A percentile compares a stretch with the other conserved stretches of the same genome.
Evolutionary conservation across 2,888 invertebrate species (phyloP).

Genomic region (Drosophila longiperda): DNA sequence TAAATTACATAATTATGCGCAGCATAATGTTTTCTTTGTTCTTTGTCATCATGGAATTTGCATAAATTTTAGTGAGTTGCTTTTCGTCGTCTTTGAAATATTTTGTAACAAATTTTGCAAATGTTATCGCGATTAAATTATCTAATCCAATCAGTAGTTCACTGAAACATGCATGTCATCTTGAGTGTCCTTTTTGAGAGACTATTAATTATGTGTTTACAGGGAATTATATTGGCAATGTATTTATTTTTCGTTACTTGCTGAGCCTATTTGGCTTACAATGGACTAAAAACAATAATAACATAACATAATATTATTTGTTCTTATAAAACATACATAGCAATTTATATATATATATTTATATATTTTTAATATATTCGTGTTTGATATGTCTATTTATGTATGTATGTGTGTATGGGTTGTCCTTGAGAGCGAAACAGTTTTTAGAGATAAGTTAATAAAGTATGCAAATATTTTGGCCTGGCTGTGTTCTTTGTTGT

Average conservation of each 20-base stretch:
- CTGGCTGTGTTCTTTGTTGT: conserved; percentile 29
- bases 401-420: neutral
- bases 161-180: neutral
- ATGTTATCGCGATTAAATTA: conserved; percentile 17
- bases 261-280: neutral
- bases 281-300: neutral
- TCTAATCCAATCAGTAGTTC: conserved; percentile 12
- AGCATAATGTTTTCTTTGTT: conserved; percentile 34
- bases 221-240: neutral
- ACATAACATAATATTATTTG: neutral
- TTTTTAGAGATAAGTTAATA: conserved; percentile 66
- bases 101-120: conserved; percentile 8
- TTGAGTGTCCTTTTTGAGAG: conserved; percentile 14
- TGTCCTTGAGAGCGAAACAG: conserved; percentile 9
- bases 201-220: conserved; percentile 16
- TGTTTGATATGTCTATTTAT: neutral
- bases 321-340: neutral
- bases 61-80: conserved; percentile 45
- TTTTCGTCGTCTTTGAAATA: conserved; percentile 14
- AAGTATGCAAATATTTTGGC: conserved; percentile 74
- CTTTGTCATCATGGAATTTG: conserved; percentile 34
- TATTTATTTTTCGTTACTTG: neutral
- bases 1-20: conserved; percentile 45
- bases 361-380: neutral
- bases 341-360: neutral